These are phyloP conservation scores for Eupithecia abbreviata DNA, from an alignment of 2,888 invertebrate genomes.

Conservation along the genomic window DNA sequence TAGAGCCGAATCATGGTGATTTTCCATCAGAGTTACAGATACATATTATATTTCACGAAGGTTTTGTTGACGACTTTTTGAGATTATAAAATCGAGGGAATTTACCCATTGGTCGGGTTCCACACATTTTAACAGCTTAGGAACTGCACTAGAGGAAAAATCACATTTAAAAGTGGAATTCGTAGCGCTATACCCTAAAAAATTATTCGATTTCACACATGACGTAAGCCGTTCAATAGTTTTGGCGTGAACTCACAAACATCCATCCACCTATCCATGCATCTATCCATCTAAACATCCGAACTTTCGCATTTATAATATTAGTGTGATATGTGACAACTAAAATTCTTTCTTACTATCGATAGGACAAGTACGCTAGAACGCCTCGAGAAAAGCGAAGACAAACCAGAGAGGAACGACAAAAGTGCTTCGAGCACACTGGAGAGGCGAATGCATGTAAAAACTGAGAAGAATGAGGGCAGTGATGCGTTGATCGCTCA, in stretches of 20 bases:
- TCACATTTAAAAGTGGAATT: background rate
- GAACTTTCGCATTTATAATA: no score
- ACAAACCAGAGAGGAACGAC: slow-evolving; percentile 54
- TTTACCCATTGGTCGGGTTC: background rate
- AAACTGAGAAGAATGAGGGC: slow-evolving; percentile 60
- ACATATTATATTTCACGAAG: no score
- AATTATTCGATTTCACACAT: no score
- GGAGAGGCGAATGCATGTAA: slow-evolving; percentile 62
- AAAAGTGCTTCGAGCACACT: slow-evolving; percentile 56
- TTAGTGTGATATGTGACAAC: no score
- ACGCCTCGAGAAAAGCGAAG: slow-evolving; percentile 55
- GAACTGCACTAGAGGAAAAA: background rate
- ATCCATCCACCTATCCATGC: no score
- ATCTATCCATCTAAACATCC: no score
- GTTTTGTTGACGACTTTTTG: no score
- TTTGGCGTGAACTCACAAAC: no score
- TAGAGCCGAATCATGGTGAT: background rate
- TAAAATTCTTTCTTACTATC: background rate
- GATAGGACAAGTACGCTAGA: slow-evolving; percentile 25
- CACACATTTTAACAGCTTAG: background rate
- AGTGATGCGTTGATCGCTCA: slow-evolving; percentile 73
- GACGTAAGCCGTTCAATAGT: no score
- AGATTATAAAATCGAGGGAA: background rate
- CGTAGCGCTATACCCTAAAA: no score
- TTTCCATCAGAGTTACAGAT: background rate